Base-by-base conservation (phyloP, 2,113 vertebrate species). In the Pelodiscus sinensis region DNA sequence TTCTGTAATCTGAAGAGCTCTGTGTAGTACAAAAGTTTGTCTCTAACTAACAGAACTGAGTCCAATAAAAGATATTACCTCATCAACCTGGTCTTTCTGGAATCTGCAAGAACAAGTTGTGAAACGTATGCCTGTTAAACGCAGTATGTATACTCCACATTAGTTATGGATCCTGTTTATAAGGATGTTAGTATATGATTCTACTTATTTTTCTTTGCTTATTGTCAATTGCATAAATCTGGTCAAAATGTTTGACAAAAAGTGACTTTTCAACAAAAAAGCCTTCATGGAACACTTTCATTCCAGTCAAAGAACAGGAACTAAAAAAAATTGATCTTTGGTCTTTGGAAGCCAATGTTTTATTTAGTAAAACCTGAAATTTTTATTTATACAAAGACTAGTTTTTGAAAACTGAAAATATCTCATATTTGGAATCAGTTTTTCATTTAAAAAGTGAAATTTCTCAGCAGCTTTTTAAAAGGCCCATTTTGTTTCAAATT, bases 401-500 rank as follows among this genome's bases (percentile, higher is more conserved):
- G 18, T 21, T 65, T 84, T 90, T 2, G 27, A 1, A n/a, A 57
- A 68, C 58, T 21, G 1, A 54, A 2, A 86, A 87, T 44, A 27
- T 77, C 81, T 94, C 52, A 87, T 5, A 16, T 35, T 80, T 60
- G 5, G 13, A 44, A 89, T 3, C 83, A 80, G 57, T 22, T 77
- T 78, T 4, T 27, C 13, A 84, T 27, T 38, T 35, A 9, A 81
- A 80, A 82, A 77, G 87, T 57, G 31, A 82, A 79, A n/a, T 15
- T 4, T 25, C 6, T 81, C 25, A 80, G 0, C 78, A 0, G 68
- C 44, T 25, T 1, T 73, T 65, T 12, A 50, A 27, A 77, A 77
- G 9, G 35, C 62, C 18, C 21, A 35, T 71, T 71, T n/a, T 8
- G n/a, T 35, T 71, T 71, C 65, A 71, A 60, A 71, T 35, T 35